These are phyloP conservation scores for Lacanobia oleracea DNA, from an alignment of 2,888 invertebrate species.

Conservation along the genomic window DNA sequence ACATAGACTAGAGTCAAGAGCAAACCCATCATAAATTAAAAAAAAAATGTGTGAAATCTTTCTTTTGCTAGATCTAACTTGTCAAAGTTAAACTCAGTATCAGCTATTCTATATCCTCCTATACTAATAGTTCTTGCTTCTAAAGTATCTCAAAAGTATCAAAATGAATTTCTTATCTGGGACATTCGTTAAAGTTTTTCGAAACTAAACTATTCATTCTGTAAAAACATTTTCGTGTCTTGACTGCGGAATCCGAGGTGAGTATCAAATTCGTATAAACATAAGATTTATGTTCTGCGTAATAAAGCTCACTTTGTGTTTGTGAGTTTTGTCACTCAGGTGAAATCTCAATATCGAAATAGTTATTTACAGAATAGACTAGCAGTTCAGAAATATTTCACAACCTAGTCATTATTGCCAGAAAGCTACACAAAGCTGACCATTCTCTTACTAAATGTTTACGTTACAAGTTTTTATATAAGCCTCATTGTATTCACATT, in stretches of 20 bases:
- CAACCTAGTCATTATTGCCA: background rate
- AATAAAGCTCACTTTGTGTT: too few species aligned
- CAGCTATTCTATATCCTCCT: background rate
- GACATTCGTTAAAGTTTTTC: background rate
- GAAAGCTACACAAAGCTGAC: background rate
- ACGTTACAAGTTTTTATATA: slow-evolving; percentile 13
- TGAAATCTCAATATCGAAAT: too few species aligned
- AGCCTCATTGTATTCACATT: background rate
- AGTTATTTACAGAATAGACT: too few species aligned
- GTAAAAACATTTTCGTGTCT: too few species aligned
- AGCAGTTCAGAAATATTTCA: background rate
- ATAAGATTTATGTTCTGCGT: too few species aligned
- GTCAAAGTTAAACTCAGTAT: background rate
- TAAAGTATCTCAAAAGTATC: background rate
- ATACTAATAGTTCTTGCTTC: background rate
- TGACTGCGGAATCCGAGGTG: too few species aligned
- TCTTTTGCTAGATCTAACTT: background rate
- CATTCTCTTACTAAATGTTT: background rate
- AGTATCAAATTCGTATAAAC: too few species aligned
- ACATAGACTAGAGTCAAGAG: too few species aligned
- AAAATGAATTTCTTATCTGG: background rate
- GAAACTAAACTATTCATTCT: background rate
- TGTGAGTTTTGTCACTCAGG: too few species aligned
- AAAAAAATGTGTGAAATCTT: background rate
- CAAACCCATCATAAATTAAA: too few species aligned